phyloP scores from a whole-genome alignment of 2,113 vertebrate genomes.

The Gallinago media region DNA sequence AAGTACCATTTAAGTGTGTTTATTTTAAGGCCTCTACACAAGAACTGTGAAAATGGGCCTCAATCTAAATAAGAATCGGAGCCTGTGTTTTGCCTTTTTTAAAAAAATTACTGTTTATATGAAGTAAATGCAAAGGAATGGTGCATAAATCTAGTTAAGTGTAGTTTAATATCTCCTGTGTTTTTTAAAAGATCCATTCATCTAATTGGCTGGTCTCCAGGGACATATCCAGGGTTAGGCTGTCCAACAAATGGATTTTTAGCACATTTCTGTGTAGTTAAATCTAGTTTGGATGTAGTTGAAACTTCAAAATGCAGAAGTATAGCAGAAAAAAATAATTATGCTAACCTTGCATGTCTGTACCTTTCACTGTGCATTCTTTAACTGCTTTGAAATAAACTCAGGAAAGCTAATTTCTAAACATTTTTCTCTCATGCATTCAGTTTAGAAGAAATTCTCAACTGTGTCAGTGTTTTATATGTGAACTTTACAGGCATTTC shows the following conservation, averaged over 20 bases:
- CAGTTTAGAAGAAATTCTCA: not conserved
- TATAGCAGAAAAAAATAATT: not conserved
- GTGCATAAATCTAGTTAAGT: slow-evolving; percentile 21
- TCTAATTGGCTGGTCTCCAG: not conserved
- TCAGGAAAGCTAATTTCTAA: not conserved
- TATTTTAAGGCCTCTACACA: not conserved
- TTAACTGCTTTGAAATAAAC: not conserved
- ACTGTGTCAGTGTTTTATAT: not conserved
- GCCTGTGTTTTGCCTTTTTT: not conserved
- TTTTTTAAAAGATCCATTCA: not conserved
- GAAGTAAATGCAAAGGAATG: slow-evolving; percentile 2
- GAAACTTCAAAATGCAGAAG: not conserved
- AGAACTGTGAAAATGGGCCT: not conserved
- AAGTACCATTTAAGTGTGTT: slow-evolving; percentile 56
- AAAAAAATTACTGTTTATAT: not conserved
- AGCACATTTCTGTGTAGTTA: not conserved
- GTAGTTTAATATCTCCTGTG: not conserved
- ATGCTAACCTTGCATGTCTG: not conserved
- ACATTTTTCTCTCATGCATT: not conserved
- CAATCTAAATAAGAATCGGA: not conserved
- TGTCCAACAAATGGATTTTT: slow-evolving; percentile 41
- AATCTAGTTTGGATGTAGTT: not conserved
- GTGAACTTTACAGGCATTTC: not conserved
- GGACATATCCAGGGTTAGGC: not conserved
- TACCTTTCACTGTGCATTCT: not conserved